Conservation (phyloP, 1,140 invertebrate genomes). For the Scaptomyza pallida region DNA sequence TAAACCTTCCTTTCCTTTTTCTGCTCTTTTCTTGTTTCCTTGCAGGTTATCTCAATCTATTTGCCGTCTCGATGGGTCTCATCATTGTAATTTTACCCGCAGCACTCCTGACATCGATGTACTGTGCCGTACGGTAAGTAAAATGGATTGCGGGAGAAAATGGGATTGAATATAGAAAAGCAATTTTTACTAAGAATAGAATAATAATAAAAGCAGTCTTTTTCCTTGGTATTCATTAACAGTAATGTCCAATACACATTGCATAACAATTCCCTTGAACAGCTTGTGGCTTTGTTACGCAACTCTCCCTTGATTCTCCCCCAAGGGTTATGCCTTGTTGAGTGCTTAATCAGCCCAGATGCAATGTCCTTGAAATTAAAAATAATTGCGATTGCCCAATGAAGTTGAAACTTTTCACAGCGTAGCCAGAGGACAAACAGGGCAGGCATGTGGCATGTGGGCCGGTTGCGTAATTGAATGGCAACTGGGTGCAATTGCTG, state of each 20-base stretch:
- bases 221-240: background rate
- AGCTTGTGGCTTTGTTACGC: background rate
- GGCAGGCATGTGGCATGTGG: constrained; percentile 1
- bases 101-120: constrained; percentile 64
- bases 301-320: background rate
- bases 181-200: no score
- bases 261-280: background rate
- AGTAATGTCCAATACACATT: background rate
- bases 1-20: background rate
- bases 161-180: no score
- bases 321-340: constrained; percentile 12
- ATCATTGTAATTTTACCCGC: constrained; percentile 73
- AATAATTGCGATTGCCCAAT: constrained; percentile 62
- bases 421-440: background rate
- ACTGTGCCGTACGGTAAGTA: constrained; percentile 74
- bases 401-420: constrained; percentile 26
- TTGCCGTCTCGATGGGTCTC: constrained; percentile 70
- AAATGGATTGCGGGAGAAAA: background rate
- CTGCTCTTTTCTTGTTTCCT: background rate
- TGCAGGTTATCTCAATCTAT: constrained; percentile 64
- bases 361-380: constrained; percentile 51
- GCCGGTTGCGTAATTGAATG: background rate
- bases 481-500: background rate
- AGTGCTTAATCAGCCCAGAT: constrained; percentile 53
- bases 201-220: background rate